These are phyloP conservation scores for Amniataba percoides DNA, from an alignment of 2,797 vertebrate species.

Conservation along the genomic window DNA sequence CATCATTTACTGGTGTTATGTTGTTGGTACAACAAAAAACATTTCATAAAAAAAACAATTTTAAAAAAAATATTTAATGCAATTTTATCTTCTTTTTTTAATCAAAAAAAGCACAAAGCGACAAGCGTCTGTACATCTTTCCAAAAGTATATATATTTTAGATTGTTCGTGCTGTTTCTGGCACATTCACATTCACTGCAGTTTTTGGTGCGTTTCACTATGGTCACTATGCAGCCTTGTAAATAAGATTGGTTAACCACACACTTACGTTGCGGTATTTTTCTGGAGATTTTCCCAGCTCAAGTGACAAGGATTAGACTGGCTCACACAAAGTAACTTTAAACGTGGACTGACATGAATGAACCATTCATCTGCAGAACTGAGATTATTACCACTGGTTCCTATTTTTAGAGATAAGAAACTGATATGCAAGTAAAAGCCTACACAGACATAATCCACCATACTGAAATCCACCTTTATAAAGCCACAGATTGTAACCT, in stretches of 20 bases:
- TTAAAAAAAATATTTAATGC: too few relatives aligned
- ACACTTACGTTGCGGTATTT: slow-evolving; percentile 42
- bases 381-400: slow-evolving; percentile 6
- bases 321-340: slow-evolving; percentile 14
- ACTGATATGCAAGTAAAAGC: neutral
- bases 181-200: neutral
- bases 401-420: slow-evolving; percentile 20
- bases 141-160: neutral
- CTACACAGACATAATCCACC: neutral
- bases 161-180: neutral
- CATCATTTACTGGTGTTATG: neutral
- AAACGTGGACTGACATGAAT: slow-evolving; percentile 29
- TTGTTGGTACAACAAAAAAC: neutral
- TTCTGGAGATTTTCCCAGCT: slow-evolving; percentile 49
- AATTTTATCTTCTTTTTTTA: neutral
- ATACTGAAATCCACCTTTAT: neutral
- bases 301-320: slow-evolving; percentile 45
- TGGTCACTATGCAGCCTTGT: slow-evolving; percentile 26
- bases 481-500: neutral
- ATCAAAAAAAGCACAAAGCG: neutral
- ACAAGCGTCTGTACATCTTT: neutral
- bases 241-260: slow-evolving; percentile 46
- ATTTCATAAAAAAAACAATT: too few relatives aligned
- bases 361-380: slow-evolving; percentile 31
- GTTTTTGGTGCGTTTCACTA: slow-evolving; percentile 9